Percentiles rank a stretch among this genome's conserved stretches.
These are phyloP conservation scores for Aporophyla lueneburgensis DNA, from an alignment of 2,888 invertebrate genomes.

Conservation along the genomic window DNA sequence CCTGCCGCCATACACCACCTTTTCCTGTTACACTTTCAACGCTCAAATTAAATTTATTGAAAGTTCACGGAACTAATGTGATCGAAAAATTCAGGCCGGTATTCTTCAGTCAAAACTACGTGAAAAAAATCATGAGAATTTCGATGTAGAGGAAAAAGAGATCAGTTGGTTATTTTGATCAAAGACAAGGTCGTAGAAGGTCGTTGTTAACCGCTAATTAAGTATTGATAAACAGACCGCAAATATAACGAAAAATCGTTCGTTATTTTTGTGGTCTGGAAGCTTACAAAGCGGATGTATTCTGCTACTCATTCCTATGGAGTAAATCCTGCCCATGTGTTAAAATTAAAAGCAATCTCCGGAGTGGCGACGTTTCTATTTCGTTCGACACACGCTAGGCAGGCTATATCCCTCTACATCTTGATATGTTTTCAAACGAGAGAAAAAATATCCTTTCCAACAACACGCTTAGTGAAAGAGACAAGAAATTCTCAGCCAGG, in stretches of 20 bases:
- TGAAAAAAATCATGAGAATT: constrained; percentile 24
- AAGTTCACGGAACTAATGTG: constrained; percentile 32
- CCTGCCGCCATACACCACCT: constrained; percentile 45
- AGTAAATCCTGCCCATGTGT: background rate
- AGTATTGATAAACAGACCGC: background rate
- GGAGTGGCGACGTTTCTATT: background rate
- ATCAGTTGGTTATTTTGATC: constrained; percentile 6
- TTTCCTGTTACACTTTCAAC: constrained; percentile 61
- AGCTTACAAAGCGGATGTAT: constrained; percentile 4
- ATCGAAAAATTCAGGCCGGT: constrained; percentile 12
- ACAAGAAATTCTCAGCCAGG: background rate
- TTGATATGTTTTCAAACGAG: background rate
- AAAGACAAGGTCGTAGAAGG: constrained; percentile 11
- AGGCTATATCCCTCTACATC: background rate
- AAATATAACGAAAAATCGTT: background rate
- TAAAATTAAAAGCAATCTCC: background rate
- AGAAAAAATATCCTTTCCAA: background rate
- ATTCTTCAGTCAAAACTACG: constrained; percentile 7
- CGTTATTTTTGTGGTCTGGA: background rate
- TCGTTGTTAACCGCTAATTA: background rate
- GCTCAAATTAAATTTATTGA: constrained; percentile 41
- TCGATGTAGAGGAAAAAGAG: background rate
- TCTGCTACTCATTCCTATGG: background rate
- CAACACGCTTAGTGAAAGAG: background rate
- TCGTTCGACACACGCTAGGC: background rate